Base-by-base conservation (phyloP, 1,140 invertebrate genomes). In the Zophobas morio region DNA sequence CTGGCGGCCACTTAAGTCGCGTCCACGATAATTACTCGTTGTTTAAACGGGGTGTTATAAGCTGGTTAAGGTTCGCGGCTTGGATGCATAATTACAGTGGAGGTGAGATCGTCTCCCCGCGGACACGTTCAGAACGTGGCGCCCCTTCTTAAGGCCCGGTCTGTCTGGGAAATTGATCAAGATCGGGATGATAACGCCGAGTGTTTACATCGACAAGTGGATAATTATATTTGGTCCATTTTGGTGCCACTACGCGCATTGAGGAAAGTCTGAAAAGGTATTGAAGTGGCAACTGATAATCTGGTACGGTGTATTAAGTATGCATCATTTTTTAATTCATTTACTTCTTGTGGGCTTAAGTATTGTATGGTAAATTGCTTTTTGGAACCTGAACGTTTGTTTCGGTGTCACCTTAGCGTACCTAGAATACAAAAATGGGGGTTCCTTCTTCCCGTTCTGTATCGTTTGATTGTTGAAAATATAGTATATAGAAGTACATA, bases 11-110 rank as follows among this genome's bases (percentile, higher is more conserved):
- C 72, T 74, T 74, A 74, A 74, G 53, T 57, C 72, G 53, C 51
- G 72, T 74, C 53, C 39, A 56, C 34, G 39, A 39, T 74, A 74
- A 74, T 74, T 74, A 74, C 53, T 56, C 39, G 49, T 57, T 74
- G 72, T 74, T 74, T 74, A 74, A 74, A 74, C 51, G 53, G 54
- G 72, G 72, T 74, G 72, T 74, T 74, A 74, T 73, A 73, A 73
- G 49, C 42, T 73, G 71, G 71, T 73, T 73, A 73, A 20, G 54
- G 54, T 53, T 42, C 34, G 34, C 49, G 39, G 71, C 39, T 39
- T 5, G 49, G 49, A 35, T 35, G 37, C 56, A 60, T 74, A 74
- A 74, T 74, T 74, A 74, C 51, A 74, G 54, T 42, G 72, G 53
- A 56, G 34, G 5, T 56, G 37, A 6, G 56, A 39, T 6, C 33